Evolutionary conservation across 2,888 invertebrate species (phyloP), one percentile per base, ranked within the genome.

Genomic region (Lomographa bimaculata): DNA sequence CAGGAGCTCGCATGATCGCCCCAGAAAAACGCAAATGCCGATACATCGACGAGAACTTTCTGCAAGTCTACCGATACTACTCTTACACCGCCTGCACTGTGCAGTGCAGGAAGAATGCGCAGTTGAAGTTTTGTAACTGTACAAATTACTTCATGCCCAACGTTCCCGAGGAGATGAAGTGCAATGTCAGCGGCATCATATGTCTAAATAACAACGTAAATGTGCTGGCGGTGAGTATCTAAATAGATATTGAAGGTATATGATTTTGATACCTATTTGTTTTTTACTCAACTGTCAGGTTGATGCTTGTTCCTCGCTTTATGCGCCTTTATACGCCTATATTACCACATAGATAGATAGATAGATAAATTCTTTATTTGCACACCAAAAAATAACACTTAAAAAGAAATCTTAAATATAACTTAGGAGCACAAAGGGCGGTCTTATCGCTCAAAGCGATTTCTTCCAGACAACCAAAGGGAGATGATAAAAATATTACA

Each of bases 11-110:
- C 1, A 82, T 90, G 34, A 92, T 94, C 2, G 81, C 91, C 7
- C 90, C 94, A 0, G 71, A 80, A 3, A 94, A 94, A 66, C 90
- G 95, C n/a, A 93, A 93, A 64, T 95, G 95, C 65, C 92, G 94
- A 2, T 95, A 94, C 60, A 90, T 90, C 0, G 92, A 94, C 48
- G 95, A 95, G 71, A 89, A 92, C 50, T 74, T 68, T 18, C 47
- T 87, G 27, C 60, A 84, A 19, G 91, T 94, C 0, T 93, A 93
- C 64, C 79, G 80, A 0, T 87, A 90, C 63, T 95, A 95, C 57
- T 95, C 94, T 28, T 87, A 87, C 52, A 93, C 93, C 16, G 93
- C 94, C 0, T 95, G 95, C 61, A 91, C 92, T 3, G 93, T 94
- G 0, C 93, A 95, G 58, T 94, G 94, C 57, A 90, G 94, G 30